These are phyloP conservation scores for Rattus norvegicus DNA, from an alignment of 2,113 vertebrate species.

Conservation along the genomic window GRCr8 NC_086023.1:105699001-105699500, in stretches of 20 bases:
- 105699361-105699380: neutral
- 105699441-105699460: neutral
- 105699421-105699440: neutral
- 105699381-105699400: neutral
- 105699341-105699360: neutral
- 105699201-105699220: neutral
- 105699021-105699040: constrained; percentile 11
- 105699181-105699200: neutral
- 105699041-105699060: constrained; percentile 36
- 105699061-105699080: neutral
- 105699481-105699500: neutral
- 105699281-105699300: neutral
- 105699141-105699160: neutral
- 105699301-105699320: neutral
- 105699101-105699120: neutral
- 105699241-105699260: neutral
- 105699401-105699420: neutral
- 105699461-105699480: neutral
- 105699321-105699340: neutral
- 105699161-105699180: neutral
- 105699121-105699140: too few species aligned
- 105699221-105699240: neutral
- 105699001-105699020: neutral
- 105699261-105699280: neutral
- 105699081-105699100: neutral